Conservation (phyloP, 2,888 invertebrate species). For the Andrena fulva region DNA sequence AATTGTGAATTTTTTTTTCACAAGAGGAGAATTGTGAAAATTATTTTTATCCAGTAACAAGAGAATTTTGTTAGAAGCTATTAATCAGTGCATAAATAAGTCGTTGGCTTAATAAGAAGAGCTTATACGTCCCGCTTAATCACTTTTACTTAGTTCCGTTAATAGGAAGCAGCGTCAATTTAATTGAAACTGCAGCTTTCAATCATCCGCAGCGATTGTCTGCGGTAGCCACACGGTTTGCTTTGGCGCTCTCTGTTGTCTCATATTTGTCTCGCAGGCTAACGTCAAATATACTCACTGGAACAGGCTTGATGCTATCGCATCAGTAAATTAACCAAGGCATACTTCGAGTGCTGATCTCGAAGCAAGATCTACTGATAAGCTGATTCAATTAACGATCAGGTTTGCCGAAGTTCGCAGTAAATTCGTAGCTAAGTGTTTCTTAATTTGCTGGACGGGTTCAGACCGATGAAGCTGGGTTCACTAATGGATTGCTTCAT, state of each 20-base stretch:
- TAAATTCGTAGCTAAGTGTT: neutral
- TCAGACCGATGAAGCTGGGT: neutral
- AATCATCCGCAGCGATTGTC: constrained; percentile 23
- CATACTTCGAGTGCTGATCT: constrained; percentile 3
- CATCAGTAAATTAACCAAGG: constrained; percentile 38
- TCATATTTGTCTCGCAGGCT: constrained; percentile 41
- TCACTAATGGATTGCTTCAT: neutral
- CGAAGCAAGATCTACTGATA: constrained; percentile 13
- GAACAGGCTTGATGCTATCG: constrained; percentile 40
- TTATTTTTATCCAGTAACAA: neutral
- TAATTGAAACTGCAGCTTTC: constrained; percentile 27
- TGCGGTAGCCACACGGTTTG: neutral
- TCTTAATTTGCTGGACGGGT: constrained; percentile 14
- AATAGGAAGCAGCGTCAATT: neutral
- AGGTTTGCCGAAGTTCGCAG: neutral
- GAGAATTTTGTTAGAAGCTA: neutral
- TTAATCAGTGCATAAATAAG: too few relatives aligned
- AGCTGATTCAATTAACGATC: constrained; percentile 42
- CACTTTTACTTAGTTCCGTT: too few relatives aligned
- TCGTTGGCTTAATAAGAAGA: too few relatives aligned
- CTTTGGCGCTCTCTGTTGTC: constrained; percentile 33
- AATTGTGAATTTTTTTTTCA: neutral
- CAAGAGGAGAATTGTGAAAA: neutral
- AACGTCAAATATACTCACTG: constrained; percentile 41
- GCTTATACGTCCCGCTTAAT: too few relatives aligned